These are phyloP conservation scores for Porites rus DNA, from an alignment of 92 coral and sea anemone genomes.

Conservation along the genomic window DNA sequence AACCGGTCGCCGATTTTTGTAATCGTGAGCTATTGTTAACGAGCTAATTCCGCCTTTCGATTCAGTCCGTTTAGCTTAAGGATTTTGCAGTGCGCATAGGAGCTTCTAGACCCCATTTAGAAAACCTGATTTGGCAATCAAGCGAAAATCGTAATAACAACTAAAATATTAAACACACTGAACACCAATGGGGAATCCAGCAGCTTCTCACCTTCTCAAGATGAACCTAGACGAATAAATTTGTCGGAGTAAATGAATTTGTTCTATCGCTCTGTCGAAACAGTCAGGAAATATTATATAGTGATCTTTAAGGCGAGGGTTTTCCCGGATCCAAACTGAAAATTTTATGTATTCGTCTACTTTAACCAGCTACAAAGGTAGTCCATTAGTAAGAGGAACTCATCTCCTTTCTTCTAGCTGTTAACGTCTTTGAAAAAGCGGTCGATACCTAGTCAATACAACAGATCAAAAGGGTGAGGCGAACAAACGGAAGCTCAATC, in stretches of 20 bases:
- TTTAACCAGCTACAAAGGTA: neutral
- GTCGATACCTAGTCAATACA: slow-evolving; percentile 30
- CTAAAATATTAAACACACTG: slow-evolving; percentile 45
- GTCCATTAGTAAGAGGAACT: neutral
- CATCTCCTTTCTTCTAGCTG: slow-evolving; percentile 11
- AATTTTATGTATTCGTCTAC: neutral
- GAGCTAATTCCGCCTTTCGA: neutral
- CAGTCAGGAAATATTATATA: neutral
- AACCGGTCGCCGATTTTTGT: neutral
- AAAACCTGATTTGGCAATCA: slow-evolving; percentile 3
- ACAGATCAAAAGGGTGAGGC: slow-evolving; percentile 4
- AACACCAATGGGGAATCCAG: slow-evolving; percentile 8
- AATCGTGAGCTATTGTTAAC: slow-evolving; percentile 16
- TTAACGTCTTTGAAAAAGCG: neutral
- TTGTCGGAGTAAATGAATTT: slow-evolving; percentile 15
- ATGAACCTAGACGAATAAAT: slow-evolving; percentile 37
- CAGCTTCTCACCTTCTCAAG: slow-evolving; percentile 9
- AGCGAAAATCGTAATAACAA: slow-evolving; percentile 16
- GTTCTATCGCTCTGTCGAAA: slow-evolving; percentile 15
- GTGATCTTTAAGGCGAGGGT: neutral
- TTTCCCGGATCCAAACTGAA: slow-evolving; percentile 7
- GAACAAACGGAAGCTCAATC: neutral
- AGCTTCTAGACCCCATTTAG: neutral
- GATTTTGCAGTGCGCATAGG: slow-evolving; percentile 12
- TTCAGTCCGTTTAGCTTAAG: neutral